Evolutionary conservation across 2,797 vertebrate genomes (phyloP).

Genomic region (Liasis olivaceus): DNA sequence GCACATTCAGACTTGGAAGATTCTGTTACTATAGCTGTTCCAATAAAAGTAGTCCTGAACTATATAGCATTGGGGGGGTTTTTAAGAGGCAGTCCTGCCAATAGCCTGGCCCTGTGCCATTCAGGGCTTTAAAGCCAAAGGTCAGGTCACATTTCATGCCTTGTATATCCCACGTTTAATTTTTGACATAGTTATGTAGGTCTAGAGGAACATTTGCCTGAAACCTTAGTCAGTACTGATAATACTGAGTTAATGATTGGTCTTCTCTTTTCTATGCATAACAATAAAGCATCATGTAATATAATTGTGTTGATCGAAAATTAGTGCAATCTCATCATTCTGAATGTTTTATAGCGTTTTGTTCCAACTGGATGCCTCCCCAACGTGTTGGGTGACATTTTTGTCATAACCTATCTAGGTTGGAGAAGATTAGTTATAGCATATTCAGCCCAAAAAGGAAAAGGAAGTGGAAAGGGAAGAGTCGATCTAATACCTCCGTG

Average conservation of each 20-base stretch:
- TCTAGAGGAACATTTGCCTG: not conserved
- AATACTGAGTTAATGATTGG: not conserved
- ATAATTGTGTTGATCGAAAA: constrained; percentile 24
- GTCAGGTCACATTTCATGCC: not conserved
- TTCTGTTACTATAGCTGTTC: not conserved
- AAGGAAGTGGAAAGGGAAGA: not conserved
- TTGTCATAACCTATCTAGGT: not conserved
- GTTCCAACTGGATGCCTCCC: not conserved
- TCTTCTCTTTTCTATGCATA: not conserved
- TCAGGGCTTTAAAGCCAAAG: not conserved
- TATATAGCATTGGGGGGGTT: not conserved
- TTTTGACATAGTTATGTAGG: not conserved
- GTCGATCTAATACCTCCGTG: not conserved
- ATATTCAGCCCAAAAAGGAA: not conserved
- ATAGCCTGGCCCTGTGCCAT: not conserved
- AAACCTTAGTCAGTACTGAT: not conserved
- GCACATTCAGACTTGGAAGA: not conserved
- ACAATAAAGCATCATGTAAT: not conserved
- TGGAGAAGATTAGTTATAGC: not conserved
- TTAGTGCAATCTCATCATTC: not conserved
- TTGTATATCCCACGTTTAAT: not conserved
- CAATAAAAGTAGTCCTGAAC: not conserved
- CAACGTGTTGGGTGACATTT: not conserved
- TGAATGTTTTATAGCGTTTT: not conserved
- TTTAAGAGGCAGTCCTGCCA: not conserved